Evolutionary conservation across 2,797 vertebrate species (phyloP), one percentile per base, ranked within the genome.

Genomic region (Acanthis flammea): DNA sequence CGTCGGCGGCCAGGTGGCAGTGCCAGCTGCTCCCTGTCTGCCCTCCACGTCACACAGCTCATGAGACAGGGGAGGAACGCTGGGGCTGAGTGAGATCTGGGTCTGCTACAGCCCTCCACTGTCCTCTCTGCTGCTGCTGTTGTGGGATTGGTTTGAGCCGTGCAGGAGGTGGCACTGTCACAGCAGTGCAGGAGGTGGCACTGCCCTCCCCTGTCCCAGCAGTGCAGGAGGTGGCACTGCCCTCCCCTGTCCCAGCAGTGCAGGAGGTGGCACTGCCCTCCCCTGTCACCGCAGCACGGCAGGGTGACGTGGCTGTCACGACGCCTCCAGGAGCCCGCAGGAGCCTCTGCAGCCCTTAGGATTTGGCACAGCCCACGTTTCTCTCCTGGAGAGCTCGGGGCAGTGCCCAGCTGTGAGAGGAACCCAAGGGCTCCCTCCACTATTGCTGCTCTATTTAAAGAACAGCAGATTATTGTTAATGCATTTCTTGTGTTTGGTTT

Each of bases 31-130:
- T 54, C 67, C 7, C 0, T 3, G 21, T 5, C 1, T 18, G 23
- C 58, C 10, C 0, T 0, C 44, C 4, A 4, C 1, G 0, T 19
- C 19, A 6, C 71, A 44, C 33, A 6, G 3, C 6, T 13, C 47
- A 18, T 28, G 18, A 14, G 62, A 14, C 10, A 4, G 22, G 28
- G 13, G 9, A 6, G 35, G 22, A 21, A 21, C 0, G 0, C 0
- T 7, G 39, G 7, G 9, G 30, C 35, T 10, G 48, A n/a, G 2
- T 7, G 1, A 41, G 39, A 4, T 10, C 35, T 19, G 5, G 71
- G 9, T 2, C 12, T 0, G 0, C 15, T 19, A 0, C 31, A 22
- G 10, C 9, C 0, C 51, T 5, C 15, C 51, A 0, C 11, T 42
- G 13, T 37, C 39, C 51, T 19, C 30, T 8, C 21, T 19, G 41